A percentile compares a stretch with the other conserved stretches of the same genome.
These are phyloP conservation scores for Drosophila ercepeae DNA, from an alignment of 1,140 invertebrate species.

Conservation along the genomic window DNA sequence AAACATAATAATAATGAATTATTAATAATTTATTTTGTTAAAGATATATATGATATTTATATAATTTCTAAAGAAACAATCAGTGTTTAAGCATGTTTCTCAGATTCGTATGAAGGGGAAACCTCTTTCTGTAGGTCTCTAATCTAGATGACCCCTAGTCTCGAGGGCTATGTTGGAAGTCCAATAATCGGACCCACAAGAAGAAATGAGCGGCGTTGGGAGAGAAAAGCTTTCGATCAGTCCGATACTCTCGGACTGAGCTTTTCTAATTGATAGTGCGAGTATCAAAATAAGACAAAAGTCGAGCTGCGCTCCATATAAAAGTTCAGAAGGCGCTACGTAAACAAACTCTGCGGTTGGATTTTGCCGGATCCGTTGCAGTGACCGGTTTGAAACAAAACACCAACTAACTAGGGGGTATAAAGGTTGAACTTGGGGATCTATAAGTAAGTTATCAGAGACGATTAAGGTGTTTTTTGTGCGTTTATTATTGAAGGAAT, in stretches of 20 bases:
- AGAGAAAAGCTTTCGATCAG: conserved; percentile 32
- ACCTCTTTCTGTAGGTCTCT: no score
- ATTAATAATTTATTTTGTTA: no score
- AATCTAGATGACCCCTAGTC: no score
- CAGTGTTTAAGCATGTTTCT: no score
- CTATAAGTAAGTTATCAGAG: conserved; percentile 17
- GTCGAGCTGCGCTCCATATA: conserved; percentile 38
- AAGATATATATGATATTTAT: no score
- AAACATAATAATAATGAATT: no score
- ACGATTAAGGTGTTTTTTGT: conserved; percentile 1
- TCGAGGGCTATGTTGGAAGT: no score
- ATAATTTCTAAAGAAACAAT: no score
- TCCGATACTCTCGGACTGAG: conserved; percentile 12
- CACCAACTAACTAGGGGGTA: neutral
- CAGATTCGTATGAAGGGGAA: no score
- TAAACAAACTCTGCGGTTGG: conserved; percentile 47
- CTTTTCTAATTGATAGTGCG: conserved; percentile 54
- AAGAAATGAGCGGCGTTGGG: neutral
- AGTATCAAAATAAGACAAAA: conserved; percentile 30
- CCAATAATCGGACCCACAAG: conserved; percentile 17
- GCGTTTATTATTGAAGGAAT: neutral
- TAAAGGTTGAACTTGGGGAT: conserved; percentile 26
- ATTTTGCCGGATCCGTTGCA: conserved; percentile 12
- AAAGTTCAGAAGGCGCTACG: conserved; percentile 32
- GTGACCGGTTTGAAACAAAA: conserved; percentile 39